phyloP scores from a whole-genome alignment of 2,113 vertebrate genomes.

The Lontra canadensis region DNA sequence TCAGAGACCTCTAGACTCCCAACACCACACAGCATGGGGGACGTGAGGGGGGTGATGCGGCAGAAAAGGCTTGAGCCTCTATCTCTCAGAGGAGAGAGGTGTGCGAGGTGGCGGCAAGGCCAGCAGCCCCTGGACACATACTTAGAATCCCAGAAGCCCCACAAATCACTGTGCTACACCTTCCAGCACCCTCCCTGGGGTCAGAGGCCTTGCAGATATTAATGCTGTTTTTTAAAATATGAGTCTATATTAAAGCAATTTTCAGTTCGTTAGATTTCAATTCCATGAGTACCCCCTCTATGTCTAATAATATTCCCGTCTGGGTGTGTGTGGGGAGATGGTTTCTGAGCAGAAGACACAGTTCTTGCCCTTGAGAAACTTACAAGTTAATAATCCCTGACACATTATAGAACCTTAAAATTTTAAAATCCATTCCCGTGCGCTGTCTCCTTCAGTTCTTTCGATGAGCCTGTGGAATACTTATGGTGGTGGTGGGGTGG shows the following conservation, averaged over 20 bases:
- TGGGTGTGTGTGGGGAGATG: not conserved
- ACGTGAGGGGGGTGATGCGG: no score
- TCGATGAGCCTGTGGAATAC: not conserved
- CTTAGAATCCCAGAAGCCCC: not conserved
- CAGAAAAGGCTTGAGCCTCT: not conserved
- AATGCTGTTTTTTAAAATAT: not conserved
- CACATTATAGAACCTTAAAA: not conserved
- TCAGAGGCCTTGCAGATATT: not conserved
- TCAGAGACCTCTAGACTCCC: not conserved
- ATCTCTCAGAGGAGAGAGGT: accelerated
- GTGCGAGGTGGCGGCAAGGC: accelerated
- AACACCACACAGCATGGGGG: not conserved
- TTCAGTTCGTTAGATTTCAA: conserved; percentile 54
- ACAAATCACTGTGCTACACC: not conserved
- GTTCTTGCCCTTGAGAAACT: conserved; percentile 17
- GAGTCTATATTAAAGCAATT: conserved; percentile 1
- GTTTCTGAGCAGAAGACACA: not conserved
- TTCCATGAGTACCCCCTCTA: not conserved
- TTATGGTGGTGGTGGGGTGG: no score
- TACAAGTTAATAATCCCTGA: not conserved
- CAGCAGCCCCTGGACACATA: accelerated
- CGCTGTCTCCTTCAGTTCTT: not conserved
- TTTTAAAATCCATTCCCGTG: not conserved
- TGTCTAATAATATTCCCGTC: not conserved
- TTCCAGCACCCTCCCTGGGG: not conserved